These are phyloP conservation scores for Henricia sp. DNA, from an alignment of 53 echinoderm and acorn worm species.

Conservation along the genomic window DNA sequence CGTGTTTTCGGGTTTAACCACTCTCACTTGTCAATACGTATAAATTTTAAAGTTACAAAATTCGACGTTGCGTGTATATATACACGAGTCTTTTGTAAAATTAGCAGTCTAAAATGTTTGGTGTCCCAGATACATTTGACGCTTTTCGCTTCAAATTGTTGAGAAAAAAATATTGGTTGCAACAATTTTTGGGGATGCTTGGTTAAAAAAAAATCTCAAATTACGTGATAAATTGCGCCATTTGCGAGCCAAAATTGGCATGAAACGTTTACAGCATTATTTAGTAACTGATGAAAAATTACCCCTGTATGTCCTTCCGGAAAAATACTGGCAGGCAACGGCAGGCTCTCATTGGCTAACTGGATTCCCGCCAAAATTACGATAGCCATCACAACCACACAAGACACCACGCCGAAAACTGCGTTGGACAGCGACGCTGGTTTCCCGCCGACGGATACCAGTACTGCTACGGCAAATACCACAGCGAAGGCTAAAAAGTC, in stretches of 20 bases:
- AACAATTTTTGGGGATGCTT: too few relatives aligned
- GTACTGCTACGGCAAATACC: conserved; percentile 20
- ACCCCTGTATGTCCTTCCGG: conserved; percentile 60
- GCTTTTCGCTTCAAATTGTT: too few relatives aligned
- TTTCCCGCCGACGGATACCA: conserved; percentile 61
- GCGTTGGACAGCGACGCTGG: conserved; percentile 29
- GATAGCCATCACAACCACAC: conserved; percentile 21
- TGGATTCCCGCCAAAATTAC: conserved; percentile 54
- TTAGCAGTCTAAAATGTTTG: too few relatives aligned
- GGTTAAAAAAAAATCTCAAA: too few relatives aligned
- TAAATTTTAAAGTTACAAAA: too few relatives aligned
- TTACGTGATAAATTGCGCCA: too few relatives aligned
- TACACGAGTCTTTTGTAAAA: too few relatives aligned
- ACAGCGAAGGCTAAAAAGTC: conserved; percentile 51
- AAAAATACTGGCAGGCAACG: conserved; percentile 17
- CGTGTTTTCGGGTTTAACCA: too few relatives aligned
- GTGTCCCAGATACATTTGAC: too few relatives aligned
- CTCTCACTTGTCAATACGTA: too few relatives aligned
- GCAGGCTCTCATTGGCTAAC: conserved; percentile 13
- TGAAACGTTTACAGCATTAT: neutral
- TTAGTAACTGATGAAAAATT: neutral
- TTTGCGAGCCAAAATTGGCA: neutral
- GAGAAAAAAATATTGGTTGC: too few relatives aligned
- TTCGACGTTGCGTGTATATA: too few relatives aligned
- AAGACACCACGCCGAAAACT: conserved; percentile 38